Conservation (phyloP, 1,140 invertebrate genomes). For the Pseudomyrmex cubaensis region DNA sequence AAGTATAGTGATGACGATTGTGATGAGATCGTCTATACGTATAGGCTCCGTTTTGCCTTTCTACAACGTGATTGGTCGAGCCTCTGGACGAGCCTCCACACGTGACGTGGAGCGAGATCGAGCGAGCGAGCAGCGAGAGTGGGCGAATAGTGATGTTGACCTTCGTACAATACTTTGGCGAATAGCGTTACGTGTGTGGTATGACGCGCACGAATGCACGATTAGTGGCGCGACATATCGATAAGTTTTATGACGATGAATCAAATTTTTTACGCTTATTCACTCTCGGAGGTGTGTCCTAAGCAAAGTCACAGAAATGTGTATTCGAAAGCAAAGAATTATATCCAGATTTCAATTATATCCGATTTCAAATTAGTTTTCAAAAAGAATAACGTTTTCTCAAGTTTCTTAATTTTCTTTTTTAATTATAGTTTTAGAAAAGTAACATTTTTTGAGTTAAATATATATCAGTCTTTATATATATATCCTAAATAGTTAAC, state of each 20-base stretch:
- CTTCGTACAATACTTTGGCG: constrained; percentile 24
- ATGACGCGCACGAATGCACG: constrained; percentile 5
- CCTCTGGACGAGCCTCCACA: constrained; percentile 72
- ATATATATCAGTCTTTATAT: no score
- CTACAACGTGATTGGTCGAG: constrained; percentile 71
- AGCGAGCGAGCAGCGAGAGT: constrained; percentile 11
- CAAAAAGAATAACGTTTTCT: no score
- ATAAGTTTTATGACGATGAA: constrained; percentile 27
- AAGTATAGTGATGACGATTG: constrained; percentile 14
- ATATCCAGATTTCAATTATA: no score
- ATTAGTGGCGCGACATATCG: background rate
- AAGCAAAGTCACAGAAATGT: background rate
- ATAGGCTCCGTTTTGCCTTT: constrained; percentile 49
- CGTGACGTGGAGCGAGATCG: constrained; percentile 15
- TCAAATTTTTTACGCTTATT: constrained; percentile 18
- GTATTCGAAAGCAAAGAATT: no score
- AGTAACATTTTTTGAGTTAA: no score
- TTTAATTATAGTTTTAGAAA: no score
- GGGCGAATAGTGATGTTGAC: constrained; percentile 27
- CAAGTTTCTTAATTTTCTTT: no score
- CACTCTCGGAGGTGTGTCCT: background rate
- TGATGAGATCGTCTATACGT: background rate
- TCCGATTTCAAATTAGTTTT: no score
- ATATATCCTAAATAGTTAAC: no score
- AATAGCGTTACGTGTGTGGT: constrained; percentile 11